Base-by-base conservation (phyloP, 2,888 invertebrate species). In the Masnerella sp. region DNA sequence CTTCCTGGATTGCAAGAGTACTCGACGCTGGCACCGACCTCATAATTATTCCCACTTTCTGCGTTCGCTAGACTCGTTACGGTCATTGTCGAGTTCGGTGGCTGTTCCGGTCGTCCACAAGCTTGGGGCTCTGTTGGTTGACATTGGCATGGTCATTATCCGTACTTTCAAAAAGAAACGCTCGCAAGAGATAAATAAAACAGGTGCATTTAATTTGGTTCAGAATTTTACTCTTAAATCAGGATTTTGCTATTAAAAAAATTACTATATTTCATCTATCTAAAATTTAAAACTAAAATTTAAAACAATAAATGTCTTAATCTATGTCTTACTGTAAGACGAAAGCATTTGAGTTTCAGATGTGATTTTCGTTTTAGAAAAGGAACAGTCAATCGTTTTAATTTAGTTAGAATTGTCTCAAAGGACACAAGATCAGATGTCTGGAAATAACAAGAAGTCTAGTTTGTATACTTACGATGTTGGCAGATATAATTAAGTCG, bases 41-140 rank as follows among this genome's bases (percentile, higher is more conserved):
- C 81, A 72, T 86, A 87, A 77, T 93, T 92, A 85, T 93, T 94
- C n/a, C 88, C 89, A 78, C 92, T 91, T 54, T 92, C 90, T 0
- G 94, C 92, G 20, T 73, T 70, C 5, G 74, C 14, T 2, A 80
- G 14, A 28, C 69, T 80, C 1, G 76, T 79, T n/a, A 86, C 81
- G 0, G 91, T 84, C 93, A 97, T 95, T 2, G 96, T 96, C 0
- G 96, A 96, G 86, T 97, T 96, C 5, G 96, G 96, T 0, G 96
- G 96, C 87, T 96, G 96, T 85, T 97, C 96, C 0, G 97, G 97
- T 34, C 95, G 90, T 7, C 97, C 97, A 84, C 97, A 97, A 0
- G 96, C 94, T 83, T 94, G 94, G 0, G 97, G 96, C 84, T 96
- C 95, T 95, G 87, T 14, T 80, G 84, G 62, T 20, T 47, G 52